Evolutionary conservation across 2,797 vertebrate species (phyloP).

Genomic region (Bufotes viridis): DNA sequence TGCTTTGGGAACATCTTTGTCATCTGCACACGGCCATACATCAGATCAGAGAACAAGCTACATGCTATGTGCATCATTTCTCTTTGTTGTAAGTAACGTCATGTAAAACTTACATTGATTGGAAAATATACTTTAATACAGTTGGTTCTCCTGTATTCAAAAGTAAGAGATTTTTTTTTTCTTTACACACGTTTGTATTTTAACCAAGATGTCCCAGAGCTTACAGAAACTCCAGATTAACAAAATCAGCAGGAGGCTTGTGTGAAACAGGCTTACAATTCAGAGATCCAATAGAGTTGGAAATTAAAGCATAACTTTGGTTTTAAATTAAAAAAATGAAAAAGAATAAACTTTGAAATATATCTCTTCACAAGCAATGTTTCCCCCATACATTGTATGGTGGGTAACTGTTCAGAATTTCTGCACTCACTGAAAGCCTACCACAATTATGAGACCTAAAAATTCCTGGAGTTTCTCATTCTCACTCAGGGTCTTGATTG

Average conservation of each 20-base stretch:
- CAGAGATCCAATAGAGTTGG: neutral
- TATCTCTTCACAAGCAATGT: too few species aligned
- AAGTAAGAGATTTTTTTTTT: neutral
- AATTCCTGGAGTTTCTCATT: too few species aligned
- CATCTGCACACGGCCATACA: conserved; percentile 94
- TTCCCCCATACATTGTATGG: too few species aligned
- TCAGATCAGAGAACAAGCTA: conserved; percentile 94
- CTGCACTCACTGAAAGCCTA: too few species aligned
- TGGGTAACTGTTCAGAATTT: too few species aligned
- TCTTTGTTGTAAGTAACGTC: conserved; percentile 91
- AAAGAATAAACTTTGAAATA: neutral
- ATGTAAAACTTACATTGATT: neutral
- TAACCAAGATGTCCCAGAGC: neutral
- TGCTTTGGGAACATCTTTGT: conserved; percentile 98
- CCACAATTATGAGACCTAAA: too few species aligned
- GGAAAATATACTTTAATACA: neutral
- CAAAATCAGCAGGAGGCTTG: neutral
- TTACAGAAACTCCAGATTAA: neutral
- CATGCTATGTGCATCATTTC: conserved; percentile 95
- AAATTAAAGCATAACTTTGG: neutral
- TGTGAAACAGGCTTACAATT: neutral
- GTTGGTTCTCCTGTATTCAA: neutral
- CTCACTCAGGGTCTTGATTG: too few species aligned
- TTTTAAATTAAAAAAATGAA: too few species aligned
- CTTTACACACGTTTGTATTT: neutral